Conservation (phyloP, 1,140 invertebrate genomes). For the Rhagoletis pomonella region DNA sequence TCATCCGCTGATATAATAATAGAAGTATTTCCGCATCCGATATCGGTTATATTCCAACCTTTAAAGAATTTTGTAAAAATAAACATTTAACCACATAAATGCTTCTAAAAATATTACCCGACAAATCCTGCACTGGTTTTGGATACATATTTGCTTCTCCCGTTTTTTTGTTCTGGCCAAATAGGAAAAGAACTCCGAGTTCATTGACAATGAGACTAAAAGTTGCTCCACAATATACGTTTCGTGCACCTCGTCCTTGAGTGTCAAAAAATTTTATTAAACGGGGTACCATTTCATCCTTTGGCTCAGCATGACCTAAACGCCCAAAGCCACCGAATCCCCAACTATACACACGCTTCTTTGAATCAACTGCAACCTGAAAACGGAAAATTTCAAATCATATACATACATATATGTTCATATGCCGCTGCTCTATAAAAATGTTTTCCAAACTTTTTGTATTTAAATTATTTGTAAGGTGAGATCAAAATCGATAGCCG, state of each 20-base stretch:
- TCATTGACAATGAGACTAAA: constrained; percentile 90
- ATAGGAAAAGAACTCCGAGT: constrained; percentile 86
- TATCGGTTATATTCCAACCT: constrained; percentile 90
- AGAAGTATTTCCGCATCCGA: constrained; percentile 87
- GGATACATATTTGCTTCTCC: constrained; percentile 98
- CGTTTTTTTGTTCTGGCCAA: constrained; percentile 92
- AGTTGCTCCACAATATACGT: constrained; percentile 88
- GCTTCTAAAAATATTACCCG: constrained; percentile 74
- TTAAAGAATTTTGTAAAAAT: constrained; percentile 46
- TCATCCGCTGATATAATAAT: constrained; percentile 93
- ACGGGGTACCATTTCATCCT: constrained; percentile 92
- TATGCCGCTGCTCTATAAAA: too few relatives aligned
- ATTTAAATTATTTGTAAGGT: too few relatives aligned
- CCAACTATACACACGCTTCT: constrained; percentile 92
- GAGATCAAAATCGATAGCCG: too few relatives aligned
- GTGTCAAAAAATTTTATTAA: constrained; percentile 92
- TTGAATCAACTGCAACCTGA: constrained; percentile 89
- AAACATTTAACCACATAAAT: neutral
- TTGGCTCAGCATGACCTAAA: constrained; percentile 92
- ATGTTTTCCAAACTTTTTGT: too few relatives aligned
- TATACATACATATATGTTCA: too few relatives aligned
- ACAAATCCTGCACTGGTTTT: constrained; percentile 93
- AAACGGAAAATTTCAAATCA: constrained; percentile 42
- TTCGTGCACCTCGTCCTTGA: constrained; percentile 86
- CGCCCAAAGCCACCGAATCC: constrained; percentile 96